Base-by-base conservation (phyloP, 1,140 invertebrate species). In the Schlechtendalia chinensis region DNA sequence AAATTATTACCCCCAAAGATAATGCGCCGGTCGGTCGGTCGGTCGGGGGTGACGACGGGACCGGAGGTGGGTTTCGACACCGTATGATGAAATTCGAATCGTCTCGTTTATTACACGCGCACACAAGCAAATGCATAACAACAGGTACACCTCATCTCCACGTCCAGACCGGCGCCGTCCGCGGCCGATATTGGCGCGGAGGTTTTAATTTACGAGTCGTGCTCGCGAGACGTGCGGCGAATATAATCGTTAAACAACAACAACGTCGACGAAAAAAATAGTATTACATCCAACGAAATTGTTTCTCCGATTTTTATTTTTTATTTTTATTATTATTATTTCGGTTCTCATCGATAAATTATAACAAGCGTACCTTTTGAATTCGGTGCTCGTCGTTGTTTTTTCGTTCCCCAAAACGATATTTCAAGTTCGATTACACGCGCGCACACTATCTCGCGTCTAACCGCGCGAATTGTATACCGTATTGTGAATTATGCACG, bases 51-150 rank as follows among this genome's bases (percentile, higher is more conserved):
- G n/a, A n/a, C 32, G 32, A 8, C 3, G 8, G 32, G 32, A 8
- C 3, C 3, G 32, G 32, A 8, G 32, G 3, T 39, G 8, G 47
- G 24, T 53, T 29, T 39, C 10, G 47, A n/a, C 17, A 39, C 32
- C 11, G 58, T 50, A 63, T 79, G 75, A 79, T 79, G 75, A 63
- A 79, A 79, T 79, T 79, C 39, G 63, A 79, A 79, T 79, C 75
- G 24, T 47, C 16, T 63, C 24, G 75, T 79, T 58, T 50, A 39
- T 32, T n/a, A 45, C 45, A 59, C 16, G 19, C 69, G n/a, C 5
- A 59, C 19, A 19, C 24, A 5, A 0, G 10, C 16, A 22, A 58
- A 24, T 58, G n/a, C n/a, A 47, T 47, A 77, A 63, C 75, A 79
- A 63, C 58, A 61, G 75, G 75, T 61, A n/a, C 50, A 79, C 61